phyloP scores from a whole-genome alignment of 1,140 invertebrate species.

The Tigriopus japonicus region DNA sequence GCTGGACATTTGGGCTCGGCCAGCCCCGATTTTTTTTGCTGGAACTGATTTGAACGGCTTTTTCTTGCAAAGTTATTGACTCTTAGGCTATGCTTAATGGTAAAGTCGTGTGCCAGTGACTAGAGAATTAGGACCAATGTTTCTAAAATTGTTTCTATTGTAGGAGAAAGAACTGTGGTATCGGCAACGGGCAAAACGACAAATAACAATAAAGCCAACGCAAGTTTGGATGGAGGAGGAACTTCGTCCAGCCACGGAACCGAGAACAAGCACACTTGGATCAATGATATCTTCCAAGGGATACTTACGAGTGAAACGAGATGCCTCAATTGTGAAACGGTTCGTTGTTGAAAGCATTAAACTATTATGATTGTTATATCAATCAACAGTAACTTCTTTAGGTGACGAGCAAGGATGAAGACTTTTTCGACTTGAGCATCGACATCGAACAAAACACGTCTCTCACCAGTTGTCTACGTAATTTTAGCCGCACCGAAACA shows the following conservation, averaged over 20 bases:
- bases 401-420: conserved; percentile 94
- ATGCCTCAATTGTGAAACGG: conserved; percentile 98
- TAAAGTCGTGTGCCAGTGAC: no score
- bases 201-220: conserved; percentile 17
- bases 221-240: conserved; percentile 9
- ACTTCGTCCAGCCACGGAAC: neutral
- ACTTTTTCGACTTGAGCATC: conserved; percentile 96
- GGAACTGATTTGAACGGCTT: no score
- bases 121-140: no score
- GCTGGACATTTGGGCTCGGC: no score
- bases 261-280: conserved; percentile 78
- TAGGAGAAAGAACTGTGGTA: conserved; percentile 18
- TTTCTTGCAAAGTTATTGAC: no score
- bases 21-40: no score
- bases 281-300: conserved; percentile 99
- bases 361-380: no score
- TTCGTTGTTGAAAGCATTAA: no score
- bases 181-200: conserved; percentile 14
- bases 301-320: conserved; percentile 96
- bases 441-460: conserved; percentile 99
- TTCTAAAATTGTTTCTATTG: neutral
- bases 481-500: conserved; percentile 96
- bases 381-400: no score
- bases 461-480: conserved; percentile 91
- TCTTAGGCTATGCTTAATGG: no score